phyloP scores from a whole-genome alignment of 2,113 vertebrate genomes.

The Ibidorhyncha struthersii region DNA sequence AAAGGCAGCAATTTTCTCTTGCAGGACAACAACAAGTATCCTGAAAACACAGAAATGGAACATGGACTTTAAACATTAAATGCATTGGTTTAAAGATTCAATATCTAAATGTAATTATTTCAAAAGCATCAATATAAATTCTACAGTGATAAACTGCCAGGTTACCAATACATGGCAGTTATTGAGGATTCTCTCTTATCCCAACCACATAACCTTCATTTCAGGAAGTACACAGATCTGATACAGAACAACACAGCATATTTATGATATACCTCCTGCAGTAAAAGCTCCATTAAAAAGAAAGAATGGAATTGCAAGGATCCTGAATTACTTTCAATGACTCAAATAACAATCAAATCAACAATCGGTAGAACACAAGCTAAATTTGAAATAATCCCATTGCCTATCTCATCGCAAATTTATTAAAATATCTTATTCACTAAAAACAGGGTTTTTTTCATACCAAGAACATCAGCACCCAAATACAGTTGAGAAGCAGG shows the following conservation, averaged over 20 bases:
- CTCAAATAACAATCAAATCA: slow-evolving; percentile 34
- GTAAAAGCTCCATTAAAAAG: slow-evolving; percentile 54
- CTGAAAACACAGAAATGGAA: slow-evolving; percentile 71
- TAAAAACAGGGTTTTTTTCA: neutral
- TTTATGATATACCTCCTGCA: slow-evolving; percentile 13
- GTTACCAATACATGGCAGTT: slow-evolving; percentile 6
- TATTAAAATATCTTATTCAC: slow-evolving; percentile 6
- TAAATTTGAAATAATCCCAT: slow-evolving; percentile 23
- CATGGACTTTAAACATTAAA: neutral
- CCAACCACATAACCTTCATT: neutral
- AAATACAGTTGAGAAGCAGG: neutral
- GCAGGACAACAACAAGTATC: slow-evolving; percentile 93
- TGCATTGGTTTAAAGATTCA: slow-evolving; percentile 17
- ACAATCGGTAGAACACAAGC: neutral
- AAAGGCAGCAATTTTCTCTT: slow-evolving; percentile 98
- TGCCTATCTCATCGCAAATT: neutral
- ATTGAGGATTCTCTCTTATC: slow-evolving; percentile 29
- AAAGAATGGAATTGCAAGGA: slow-evolving; percentile 12
- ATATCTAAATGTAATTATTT: slow-evolving; percentile 67
- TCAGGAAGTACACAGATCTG: slow-evolving; percentile 44
- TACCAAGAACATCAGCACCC: neutral
- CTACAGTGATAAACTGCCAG: slow-evolving; percentile 29
- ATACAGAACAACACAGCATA: slow-evolving; percentile 10
- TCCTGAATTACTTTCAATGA: neutral
- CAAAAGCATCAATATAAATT: slow-evolving; percentile 45